Conservation (phyloP, 2,113 vertebrate species). For the Sapayoa aenigma region DNA sequence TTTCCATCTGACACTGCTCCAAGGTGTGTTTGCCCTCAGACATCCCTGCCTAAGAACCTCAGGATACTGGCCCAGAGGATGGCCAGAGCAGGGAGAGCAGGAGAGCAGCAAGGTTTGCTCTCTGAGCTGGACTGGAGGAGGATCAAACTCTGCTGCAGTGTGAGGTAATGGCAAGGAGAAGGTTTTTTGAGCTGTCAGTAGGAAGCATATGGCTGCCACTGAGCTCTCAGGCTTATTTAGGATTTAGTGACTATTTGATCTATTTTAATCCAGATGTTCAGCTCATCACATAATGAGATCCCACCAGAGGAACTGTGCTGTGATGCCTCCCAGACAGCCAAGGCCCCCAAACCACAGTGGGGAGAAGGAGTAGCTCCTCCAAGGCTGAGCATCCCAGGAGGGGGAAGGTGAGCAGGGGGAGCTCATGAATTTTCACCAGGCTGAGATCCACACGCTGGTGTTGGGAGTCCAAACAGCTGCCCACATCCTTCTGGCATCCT, state of each 20-base stretch:
- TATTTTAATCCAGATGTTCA: constrained; percentile 63
- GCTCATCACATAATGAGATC: constrained; percentile 57
- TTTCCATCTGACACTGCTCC: not conserved
- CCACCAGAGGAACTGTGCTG: not conserved
- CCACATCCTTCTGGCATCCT: not conserved
- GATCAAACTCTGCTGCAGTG: not conserved
- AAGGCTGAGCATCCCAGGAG: not conserved
- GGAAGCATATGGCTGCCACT: constrained; percentile 48
- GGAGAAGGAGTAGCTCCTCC: not conserved
- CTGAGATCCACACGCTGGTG: not conserved
- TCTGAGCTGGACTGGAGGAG: not conserved
- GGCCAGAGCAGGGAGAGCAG: not conserved
- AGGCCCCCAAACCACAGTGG: not conserved
- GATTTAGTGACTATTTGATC: constrained; percentile 57
- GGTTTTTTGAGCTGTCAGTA: not conserved
- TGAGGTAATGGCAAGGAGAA: constrained; percentile 40
- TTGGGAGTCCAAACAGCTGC: not conserved
- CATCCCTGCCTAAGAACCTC: not conserved
- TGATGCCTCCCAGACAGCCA: not conserved
- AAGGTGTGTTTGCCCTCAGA: not conserved
- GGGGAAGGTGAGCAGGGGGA: not conserved
- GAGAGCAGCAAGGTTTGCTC: not conserved
- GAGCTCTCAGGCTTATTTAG: constrained; percentile 61
- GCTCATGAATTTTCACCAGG: not conserved
- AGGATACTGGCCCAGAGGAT: not conserved